phyloP scores from a whole-genome alignment of 2,888 invertebrate species.

The Archips crataeganus region DNA sequence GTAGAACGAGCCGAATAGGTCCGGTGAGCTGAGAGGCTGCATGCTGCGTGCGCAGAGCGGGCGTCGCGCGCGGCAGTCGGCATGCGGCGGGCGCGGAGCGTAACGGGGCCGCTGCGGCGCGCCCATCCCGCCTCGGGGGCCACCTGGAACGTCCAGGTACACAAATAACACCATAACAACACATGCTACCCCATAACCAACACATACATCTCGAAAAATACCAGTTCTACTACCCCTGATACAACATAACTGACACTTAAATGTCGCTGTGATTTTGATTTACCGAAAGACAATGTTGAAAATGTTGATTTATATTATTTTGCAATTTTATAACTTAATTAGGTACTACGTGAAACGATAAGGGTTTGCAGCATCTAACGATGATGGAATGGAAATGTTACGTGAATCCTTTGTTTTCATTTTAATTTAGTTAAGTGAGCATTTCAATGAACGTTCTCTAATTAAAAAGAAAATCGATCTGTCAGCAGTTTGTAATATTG shows the following conservation, averaged over 20 bases:
- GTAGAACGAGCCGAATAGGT: conserved; percentile 21
- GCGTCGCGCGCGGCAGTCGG: conserved; percentile 71
- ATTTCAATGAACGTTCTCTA: background rate
- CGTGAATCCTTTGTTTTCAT: conserved; percentile 36
- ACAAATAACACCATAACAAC: conserved; percentile 28
- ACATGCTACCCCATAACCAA: background rate
- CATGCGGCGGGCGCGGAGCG: conserved; percentile 83
- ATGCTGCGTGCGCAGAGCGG: conserved; percentile 70
- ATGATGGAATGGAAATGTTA: background rate
- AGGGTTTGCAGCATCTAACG: background rate
- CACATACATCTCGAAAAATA: background rate
- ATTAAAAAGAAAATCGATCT: background rate
- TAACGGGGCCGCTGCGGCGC: conserved; percentile 87
- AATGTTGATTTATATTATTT: background rate
- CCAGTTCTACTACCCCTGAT: background rate
- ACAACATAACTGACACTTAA: background rate
- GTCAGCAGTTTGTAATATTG: background rate
- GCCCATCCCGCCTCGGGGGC: conserved; percentile 93
- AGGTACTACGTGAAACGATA: background rate
- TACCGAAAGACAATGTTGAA: background rate
- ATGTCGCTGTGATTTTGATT: background rate
- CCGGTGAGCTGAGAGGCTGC: conserved; percentile 70
- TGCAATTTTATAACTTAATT: background rate
- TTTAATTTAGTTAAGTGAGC: conserved; percentile 21
- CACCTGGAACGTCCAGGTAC: conserved; percentile 93